phyloP scores from a whole-genome alignment of 2,888 invertebrate genomes.

The Ornithoptera alexandrae region DNA sequence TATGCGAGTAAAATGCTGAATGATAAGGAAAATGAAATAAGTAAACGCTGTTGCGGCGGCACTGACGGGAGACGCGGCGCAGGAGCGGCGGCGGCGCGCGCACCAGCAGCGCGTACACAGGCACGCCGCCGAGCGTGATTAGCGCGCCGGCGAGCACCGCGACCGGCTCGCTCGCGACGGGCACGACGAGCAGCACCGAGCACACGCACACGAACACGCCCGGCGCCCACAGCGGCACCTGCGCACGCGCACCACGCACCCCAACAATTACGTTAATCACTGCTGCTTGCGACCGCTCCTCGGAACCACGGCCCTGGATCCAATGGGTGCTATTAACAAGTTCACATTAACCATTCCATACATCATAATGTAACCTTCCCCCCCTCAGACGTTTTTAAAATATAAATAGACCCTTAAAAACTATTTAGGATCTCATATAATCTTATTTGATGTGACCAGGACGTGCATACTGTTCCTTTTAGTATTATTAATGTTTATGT shows the following conservation, averaged over 20 bases:
- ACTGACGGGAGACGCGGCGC: slow-evolving; percentile 81
- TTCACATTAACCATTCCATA: too few species aligned
- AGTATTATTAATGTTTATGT: too few species aligned
- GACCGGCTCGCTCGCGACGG: slow-evolving; percentile 87
- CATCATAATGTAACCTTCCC: too few species aligned
- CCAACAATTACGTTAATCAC: too few species aligned
- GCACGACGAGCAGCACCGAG: slow-evolving; percentile 88
- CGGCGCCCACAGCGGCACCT: slow-evolving; percentile 88
- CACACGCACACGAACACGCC: slow-evolving; percentile 87
- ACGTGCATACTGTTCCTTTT: too few species aligned
- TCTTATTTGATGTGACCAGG: too few species aligned
- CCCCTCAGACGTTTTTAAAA: too few species aligned
- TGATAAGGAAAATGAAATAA: neutral
- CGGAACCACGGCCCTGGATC: too few species aligned
- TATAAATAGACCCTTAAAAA: too few species aligned
- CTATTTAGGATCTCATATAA: too few species aligned
- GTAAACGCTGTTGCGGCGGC: neutral
- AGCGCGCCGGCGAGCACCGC: slow-evolving; percentile 89
- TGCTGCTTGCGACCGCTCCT: neutral
- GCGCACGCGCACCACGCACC: slow-evolving; percentile 23
- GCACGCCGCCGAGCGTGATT: slow-evolving; percentile 91
- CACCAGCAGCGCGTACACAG: slow-evolving; percentile 85
- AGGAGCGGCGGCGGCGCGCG: slow-evolving; percentile 83
- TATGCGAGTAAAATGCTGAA: too few species aligned
- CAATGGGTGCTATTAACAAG: too few species aligned